Base-by-base conservation (phyloP, 2,113 vertebrate genomes). In the Ploceus nigricollis region DNA sequence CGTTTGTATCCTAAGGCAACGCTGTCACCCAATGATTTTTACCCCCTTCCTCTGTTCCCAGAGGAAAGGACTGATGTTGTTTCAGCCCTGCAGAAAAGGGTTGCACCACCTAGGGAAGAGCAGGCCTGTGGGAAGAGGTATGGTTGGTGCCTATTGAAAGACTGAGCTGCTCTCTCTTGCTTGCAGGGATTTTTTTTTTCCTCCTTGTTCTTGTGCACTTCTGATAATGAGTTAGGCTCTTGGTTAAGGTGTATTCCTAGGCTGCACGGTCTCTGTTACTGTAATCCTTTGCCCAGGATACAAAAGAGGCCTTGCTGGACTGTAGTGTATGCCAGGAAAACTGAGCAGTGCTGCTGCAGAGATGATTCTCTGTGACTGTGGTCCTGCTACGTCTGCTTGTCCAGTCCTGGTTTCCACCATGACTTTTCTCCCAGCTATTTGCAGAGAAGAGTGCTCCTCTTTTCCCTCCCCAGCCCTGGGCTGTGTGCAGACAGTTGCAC, bases 381-480 rank as follows among this genome's bases (percentile, higher is more conserved):
- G 20, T 50, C 33, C 48, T 54, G 57, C 13, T 39, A 27, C 50
- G 6, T 80, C 50, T 57, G 15, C n/a, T 53, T 37, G 18, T 12
- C 31, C 42, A 51, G 16, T 48, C 40, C 48, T 58, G 54, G 24
- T 84, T 15, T 45, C n/a, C 11, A 40, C 15, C 0, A 1, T 4
- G 4, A n/a, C 37, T 78, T 57, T 45, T 77, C 18, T 81, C 60
- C 51, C 19, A 4, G 22, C 21, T 44, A 21, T 68, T 58, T 45
- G 13, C 25, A 7, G 31, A 37, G 42, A 40, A 77, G 30, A 27
- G 12, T 50, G 28, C 13, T 63, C 11, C 13, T 77, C 20, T 15
- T 68, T 68, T 54, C 31, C 31, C 21, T 23, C 10, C 45, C 11
- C 25, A 1, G 0, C 14, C 1, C 18, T 7, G 11, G 25, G 25